Conservation (phyloP, 2,797 vertebrate species). For the Chiloscyllium punctatum region DNA sequence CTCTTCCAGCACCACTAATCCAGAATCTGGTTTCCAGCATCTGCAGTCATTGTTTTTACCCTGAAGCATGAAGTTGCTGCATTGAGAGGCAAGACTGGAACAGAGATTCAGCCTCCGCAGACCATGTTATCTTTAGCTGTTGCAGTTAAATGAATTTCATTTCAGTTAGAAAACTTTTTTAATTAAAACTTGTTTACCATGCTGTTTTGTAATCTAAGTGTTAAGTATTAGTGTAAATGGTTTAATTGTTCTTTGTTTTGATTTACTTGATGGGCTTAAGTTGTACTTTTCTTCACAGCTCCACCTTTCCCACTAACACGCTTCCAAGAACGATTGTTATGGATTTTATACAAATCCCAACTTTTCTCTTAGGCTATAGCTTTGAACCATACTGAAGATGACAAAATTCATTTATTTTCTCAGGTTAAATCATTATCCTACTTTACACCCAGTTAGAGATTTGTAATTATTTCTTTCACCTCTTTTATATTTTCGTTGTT, state of each 20-base stretch:
- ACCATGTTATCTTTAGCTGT: not conserved
- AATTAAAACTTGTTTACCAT: conserved; percentile 29
- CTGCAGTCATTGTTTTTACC: no score
- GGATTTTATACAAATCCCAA: not conserved
- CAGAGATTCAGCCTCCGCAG: not conserved
- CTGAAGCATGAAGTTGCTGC: not conserved
- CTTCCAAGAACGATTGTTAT: conserved; percentile 8
- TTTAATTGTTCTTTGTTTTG: not conserved
- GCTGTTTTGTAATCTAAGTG: conserved; percentile 9
- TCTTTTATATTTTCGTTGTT: not conserved
- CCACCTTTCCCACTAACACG: conserved; percentile 19
- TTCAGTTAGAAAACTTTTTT: not conserved
- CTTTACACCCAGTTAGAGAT: not conserved
- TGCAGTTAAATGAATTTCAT: not conserved
- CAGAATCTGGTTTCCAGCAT: no score
- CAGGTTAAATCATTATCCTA: not conserved
- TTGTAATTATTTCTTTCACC: not conserved
- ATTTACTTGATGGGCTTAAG: conserved; percentile 1
- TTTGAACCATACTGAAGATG: not conserved
- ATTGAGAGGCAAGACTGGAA: not conserved
- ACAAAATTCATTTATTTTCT: conserved; percentile 25
- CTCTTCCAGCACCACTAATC: no score
- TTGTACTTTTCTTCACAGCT: not conserved
- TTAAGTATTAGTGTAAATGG: not conserved
- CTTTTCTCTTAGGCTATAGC: not conserved